These are phyloP conservation scores for Steinernema feltiae DNA, from an alignment of 1,140 invertebrate species.

Conservation along the genomic window DNA sequence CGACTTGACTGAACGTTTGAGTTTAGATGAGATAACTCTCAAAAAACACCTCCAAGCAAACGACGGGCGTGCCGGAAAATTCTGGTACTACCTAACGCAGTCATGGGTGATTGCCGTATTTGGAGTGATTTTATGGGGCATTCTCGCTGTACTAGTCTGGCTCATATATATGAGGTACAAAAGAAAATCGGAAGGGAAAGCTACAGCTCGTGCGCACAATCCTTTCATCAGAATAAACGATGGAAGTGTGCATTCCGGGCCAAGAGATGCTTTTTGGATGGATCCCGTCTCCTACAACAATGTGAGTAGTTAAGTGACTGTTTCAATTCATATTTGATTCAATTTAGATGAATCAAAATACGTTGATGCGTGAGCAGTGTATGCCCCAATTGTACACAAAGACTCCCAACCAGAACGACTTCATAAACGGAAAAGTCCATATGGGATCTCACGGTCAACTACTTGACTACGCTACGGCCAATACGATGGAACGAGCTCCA, in stretches of 20 bases:
- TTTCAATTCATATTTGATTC: constrained; percentile 18
- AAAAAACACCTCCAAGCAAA: constrained; percentile 2
- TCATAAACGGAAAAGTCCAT: constrained; percentile 29
- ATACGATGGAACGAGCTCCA: constrained; percentile 31
- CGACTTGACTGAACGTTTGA: not conserved
- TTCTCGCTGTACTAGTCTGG: not conserved
- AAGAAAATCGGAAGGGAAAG: not conserved
- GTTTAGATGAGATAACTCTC: not conserved
- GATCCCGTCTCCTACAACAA: constrained; percentile 35
- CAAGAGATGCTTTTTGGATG: constrained; percentile 40
- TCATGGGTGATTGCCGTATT: not conserved
- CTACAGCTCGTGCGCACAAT: not conserved
- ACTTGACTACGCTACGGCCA: constrained; percentile 24
- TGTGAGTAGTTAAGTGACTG: constrained; percentile 24
- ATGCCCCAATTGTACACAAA: constrained; percentile 31
- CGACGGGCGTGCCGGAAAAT: not conserved
- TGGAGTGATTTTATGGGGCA: not conserved
- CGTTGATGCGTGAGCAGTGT: not conserved
- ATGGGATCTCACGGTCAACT: constrained; percentile 29
- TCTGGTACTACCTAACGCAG: constrained; percentile 1
- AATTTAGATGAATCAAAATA: constrained; percentile 16
- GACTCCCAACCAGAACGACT: constrained; percentile 35
- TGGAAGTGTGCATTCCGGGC: constrained; percentile 42
- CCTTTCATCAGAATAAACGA: constrained; percentile 56
- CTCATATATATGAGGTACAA: not conserved